Conservation (phyloP, 2,113 vertebrate species). For the Colossoma macropomum region DNA sequence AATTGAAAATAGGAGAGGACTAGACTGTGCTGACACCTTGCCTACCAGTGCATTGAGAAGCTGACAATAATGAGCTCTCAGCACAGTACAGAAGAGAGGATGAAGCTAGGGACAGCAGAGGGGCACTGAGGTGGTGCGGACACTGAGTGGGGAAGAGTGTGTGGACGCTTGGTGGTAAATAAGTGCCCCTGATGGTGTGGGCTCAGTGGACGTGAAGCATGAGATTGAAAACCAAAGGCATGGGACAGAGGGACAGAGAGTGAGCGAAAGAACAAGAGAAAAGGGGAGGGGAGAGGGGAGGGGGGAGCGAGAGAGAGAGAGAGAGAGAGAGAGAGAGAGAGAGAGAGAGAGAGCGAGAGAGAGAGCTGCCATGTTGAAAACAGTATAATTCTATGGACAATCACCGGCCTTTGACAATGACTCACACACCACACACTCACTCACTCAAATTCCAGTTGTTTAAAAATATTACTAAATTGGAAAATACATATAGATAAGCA, state of each 20-base stretch:
- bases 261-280: conserved; percentile 16
- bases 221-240: conserved; percentile 81
- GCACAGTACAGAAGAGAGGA: conserved; percentile 34
- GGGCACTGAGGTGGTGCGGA: conserved; percentile 63
- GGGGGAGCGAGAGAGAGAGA: not conserved
- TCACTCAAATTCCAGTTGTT: not conserved
- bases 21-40: conserved; percentile 40
- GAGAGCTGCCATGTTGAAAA: conserved; percentile 73
- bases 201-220: conserved; percentile 78
- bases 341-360: conserved; percentile 39
- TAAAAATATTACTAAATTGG: too few species aligned
- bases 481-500: too few species aligned
- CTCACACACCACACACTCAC: conserved; percentile 55
- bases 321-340: conserved; percentile 43
- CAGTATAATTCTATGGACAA: conserved; percentile 74
- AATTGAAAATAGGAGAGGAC: conserved; percentile 49
- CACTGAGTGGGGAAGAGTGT: conserved; percentile 56
- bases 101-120: conserved; percentile 62
- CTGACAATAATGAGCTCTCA: conserved; percentile 55
- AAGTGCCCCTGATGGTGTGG: conserved; percentile 74
- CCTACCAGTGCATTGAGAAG: conserved; percentile 51
- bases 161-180: conserved; percentile 74
- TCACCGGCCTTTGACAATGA: too few species aligned
- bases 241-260: conserved; percentile 56
- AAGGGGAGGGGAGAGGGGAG: too few species aligned